Percentiles rank a stretch among this genome's conserved stretches.
Conservation (phyloP, 2,113 vertebrate genomes). For the Lophotis ruficrista region DNA sequence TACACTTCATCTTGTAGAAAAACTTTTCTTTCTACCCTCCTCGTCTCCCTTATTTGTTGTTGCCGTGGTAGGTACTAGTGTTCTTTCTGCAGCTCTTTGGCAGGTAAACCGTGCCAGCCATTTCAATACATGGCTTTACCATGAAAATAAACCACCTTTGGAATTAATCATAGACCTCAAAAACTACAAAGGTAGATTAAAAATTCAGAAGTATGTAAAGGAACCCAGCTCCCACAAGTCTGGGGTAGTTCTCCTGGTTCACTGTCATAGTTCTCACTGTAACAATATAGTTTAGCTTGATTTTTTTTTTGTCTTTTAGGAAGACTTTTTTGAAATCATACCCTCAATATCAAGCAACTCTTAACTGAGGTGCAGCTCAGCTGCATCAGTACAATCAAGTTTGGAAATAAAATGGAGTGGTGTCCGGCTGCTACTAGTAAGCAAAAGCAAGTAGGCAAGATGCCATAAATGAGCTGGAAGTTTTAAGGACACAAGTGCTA, state of each 20-base stretch:
- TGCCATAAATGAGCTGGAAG: not conserved
- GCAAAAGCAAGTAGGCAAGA: not conserved
- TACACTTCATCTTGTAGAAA: not conserved
- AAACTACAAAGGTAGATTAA: not conserved
- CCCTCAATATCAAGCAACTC: not conserved
- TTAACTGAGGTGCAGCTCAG: not conserved
- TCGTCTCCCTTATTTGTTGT: not conserved
- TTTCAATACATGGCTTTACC: not conserved
- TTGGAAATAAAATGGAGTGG: not conserved
- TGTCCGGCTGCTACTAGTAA: not conserved
- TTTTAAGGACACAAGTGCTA: not conserved
- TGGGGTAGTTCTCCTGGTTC: not conserved
- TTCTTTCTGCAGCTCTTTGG: not conserved
- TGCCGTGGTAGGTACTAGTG: not conserved
- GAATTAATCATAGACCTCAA: not conserved
- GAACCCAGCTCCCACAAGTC: not conserved
- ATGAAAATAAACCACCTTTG: not conserved
- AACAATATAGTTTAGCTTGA: not conserved
- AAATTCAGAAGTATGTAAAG: not conserved
- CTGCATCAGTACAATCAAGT: not conserved
- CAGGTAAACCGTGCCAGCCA: not conserved
- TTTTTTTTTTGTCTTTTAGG: not conserved
- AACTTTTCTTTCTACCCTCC: not conserved
- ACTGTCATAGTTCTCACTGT: not conserved
- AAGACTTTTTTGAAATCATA: not conserved